These are phyloP conservation scores for Stenchaetothrips biformis DNA, from an alignment of 2,888 invertebrate genomes.

Conservation along the genomic window DNA sequence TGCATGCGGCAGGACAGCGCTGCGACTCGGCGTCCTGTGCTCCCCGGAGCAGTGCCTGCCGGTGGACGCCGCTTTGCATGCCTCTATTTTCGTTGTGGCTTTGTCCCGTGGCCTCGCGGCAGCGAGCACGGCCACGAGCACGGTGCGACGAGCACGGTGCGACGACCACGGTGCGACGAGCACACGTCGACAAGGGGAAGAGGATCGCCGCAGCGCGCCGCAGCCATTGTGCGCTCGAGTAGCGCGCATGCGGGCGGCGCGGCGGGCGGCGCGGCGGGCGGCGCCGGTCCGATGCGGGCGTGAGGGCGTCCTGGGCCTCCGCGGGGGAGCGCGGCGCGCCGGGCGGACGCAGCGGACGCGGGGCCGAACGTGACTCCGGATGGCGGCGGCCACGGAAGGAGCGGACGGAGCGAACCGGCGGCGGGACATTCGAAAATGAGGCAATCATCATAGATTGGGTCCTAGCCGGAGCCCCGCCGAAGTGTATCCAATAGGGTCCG, in stretches of 20 bases:
- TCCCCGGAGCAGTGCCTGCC: background rate
- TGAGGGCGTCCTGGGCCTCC: background rate
- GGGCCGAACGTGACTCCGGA: background rate
- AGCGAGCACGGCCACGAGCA: background rate
- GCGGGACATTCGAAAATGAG: conserved; percentile 10
- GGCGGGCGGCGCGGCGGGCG: background rate
- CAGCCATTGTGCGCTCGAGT: too few relatives aligned
- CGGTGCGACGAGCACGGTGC: background rate
- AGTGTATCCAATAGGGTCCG: conserved; percentile 3
- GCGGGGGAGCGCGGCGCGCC: background rate
- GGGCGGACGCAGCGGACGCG: background rate
- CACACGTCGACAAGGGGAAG: too few relatives aligned
- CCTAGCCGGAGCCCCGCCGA: background rate
- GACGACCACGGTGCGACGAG: background rate
- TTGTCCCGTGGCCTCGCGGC: background rate
- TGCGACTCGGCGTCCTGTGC: background rate
- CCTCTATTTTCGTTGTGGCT: background rate
- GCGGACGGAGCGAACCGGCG: background rate
- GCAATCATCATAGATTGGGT: conserved; percentile 17
- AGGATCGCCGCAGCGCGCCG: too few relatives aligned
- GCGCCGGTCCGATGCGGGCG: background rate
- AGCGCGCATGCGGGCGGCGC: background rate
- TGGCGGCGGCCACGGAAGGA: background rate
- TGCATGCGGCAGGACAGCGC: background rate
- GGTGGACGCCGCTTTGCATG: too few relatives aligned